These are phyloP conservation scores for Cyanoliseus patagonus DNA, from an alignment of 2,113 vertebrate genomes.

Conservation along the genomic window DNA sequence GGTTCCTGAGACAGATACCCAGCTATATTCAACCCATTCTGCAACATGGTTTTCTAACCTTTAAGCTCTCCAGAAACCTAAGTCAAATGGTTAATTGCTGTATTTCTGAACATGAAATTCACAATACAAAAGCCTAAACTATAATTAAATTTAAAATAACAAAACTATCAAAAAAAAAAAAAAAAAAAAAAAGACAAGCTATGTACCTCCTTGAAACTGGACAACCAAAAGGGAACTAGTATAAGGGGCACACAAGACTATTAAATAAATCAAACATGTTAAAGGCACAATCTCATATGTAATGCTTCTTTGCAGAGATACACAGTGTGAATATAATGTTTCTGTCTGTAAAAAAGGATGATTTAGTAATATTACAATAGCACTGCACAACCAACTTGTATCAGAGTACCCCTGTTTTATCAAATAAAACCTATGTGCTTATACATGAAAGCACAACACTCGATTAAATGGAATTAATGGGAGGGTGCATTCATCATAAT, in stretches of 20 bases:
- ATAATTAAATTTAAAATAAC: not conserved
- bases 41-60: not conserved
- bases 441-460: not conserved
- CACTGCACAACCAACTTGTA: not conserved
- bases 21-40: not conserved
- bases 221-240: not conserved
- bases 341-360: not conserved
- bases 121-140: not conserved
- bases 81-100: not conserved
- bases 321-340: not conserved
- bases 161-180: not conserved
- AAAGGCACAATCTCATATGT: not conserved
- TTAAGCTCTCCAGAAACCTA: not conserved
- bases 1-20: not conserved
- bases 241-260: not conserved
- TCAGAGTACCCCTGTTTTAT: not conserved
- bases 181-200: not conserved
- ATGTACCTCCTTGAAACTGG: not conserved
- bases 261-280: not conserved
- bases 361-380: not conserved
- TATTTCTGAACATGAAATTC: not conserved
- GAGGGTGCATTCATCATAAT: not conserved
- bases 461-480: not conserved
- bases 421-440: not conserved
- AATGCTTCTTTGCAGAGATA: not conserved